phyloP scores from a whole-genome alignment of 92 coral and sea anemone genomes.

The Paramuricea clavata region DNA sequence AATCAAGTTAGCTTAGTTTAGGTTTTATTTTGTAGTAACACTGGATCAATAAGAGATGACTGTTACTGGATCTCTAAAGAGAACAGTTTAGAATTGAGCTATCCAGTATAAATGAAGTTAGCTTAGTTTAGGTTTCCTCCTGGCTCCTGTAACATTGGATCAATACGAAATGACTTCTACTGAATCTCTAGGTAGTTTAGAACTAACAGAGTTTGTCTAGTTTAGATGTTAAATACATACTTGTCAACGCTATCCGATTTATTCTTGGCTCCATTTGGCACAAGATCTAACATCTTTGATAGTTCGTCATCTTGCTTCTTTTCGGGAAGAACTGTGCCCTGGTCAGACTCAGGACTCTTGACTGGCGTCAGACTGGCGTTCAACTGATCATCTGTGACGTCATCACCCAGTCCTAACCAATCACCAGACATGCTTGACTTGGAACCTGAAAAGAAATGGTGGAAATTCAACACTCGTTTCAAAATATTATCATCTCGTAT shows the following conservation, averaged over 20 bases:
- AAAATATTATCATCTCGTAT: no score
- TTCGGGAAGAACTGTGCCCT: conserved; percentile 55
- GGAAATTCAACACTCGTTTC: no score
- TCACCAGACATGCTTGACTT: conserved; percentile 74
- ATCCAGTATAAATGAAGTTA: no score
- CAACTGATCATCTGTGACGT: conserved; percentile 66
- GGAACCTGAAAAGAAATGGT: conserved; percentile 45
- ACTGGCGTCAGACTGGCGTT: conserved; percentile 1
- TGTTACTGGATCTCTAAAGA: neutral
- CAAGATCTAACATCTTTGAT: conserved; percentile 83
- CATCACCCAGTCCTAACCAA: conserved; percentile 95
- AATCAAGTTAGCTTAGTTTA: neutral
- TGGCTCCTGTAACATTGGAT: neutral
- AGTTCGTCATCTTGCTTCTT: conserved; percentile 81
- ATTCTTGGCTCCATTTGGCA: conserved; percentile 66
- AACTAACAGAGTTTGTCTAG: no score
- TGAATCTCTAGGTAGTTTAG: no score
- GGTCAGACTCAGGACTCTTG: neutral
- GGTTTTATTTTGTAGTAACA: neutral
- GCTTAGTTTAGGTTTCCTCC: no score
- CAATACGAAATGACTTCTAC: neutral
- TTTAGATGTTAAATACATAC: neutral
- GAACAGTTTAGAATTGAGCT: no score
- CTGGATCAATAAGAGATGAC: conserved; percentile 5
- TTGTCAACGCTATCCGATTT: neutral